phyloP scores from a whole-genome alignment of 2,797 vertebrate genomes.

The Lophius americanus region DNA sequence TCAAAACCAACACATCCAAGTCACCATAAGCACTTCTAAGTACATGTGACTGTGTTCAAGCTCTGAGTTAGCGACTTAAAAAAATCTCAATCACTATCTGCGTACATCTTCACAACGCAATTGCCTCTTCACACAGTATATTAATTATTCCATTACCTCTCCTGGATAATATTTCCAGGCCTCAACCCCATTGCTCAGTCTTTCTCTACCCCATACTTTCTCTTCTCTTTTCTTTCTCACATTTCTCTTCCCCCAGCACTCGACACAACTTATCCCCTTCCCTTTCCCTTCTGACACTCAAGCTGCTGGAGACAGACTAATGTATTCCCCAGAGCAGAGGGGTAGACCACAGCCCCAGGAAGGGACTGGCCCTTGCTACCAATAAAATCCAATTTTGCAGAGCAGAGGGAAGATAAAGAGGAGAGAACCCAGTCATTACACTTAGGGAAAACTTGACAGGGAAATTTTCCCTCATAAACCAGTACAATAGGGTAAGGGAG shows the following conservation, averaged over 20 bases:
- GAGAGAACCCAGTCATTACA: constrained; percentile 21
- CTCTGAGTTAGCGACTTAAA: constrained; percentile 16
- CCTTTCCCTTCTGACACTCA: constrained; percentile 71
- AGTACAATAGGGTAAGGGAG: constrained; percentile 12
- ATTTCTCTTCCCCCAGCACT: constrained; percentile 10
- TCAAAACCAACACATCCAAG: constrained; percentile 22
- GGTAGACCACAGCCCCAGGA: constrained; percentile 65
- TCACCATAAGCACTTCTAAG: constrained; percentile 19
- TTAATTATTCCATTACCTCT: constrained; percentile 60
- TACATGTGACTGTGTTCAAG: constrained; percentile 21
- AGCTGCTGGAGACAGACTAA: constrained; percentile 78
- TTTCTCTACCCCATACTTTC: constrained; percentile 22
- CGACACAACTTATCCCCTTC: constrained; percentile 10
- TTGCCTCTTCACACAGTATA: constrained; percentile 44
- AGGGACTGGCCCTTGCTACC: constrained; percentile 54
- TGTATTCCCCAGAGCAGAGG: constrained; percentile 78
- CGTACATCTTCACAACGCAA: constrained; percentile 25
- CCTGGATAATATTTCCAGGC: constrained; percentile 66
- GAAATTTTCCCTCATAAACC: constrained; percentile 46
- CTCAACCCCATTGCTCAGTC: constrained; percentile 50
- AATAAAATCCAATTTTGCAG: constrained; percentile 67
- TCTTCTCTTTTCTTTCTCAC: constrained; percentile 12
- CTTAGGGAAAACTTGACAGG: constrained; percentile 31
- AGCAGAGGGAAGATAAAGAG: constrained; percentile 28
- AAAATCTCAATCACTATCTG: constrained; percentile 12